Base-by-base conservation (phyloP, 2,797 vertebrate genomes). In the Simalia tracyae region DNA sequence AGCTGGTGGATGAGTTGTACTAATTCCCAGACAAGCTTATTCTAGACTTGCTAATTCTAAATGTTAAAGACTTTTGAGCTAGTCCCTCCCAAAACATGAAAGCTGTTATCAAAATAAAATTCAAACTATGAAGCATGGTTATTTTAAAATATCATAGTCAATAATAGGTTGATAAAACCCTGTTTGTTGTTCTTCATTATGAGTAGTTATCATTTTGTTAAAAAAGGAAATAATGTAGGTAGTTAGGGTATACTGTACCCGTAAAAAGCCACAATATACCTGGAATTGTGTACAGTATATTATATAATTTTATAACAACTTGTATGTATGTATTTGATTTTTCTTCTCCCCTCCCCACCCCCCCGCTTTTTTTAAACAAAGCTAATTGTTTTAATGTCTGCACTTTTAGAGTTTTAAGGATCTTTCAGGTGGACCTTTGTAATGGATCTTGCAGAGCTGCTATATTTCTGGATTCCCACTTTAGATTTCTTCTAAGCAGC, bases 11-110 rank as follows among this genome's bases (percentile, higher is more conserved):
- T 42, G 22, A 86, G 56, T 54, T 28, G 63, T n/a, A 72, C 12
- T 86, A 89, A 86, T 89, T 60, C 61, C 81, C 17, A 86, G 68
- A 86, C 59, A 92, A 86, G 28, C 36, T 92, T 31, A 31, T 89
- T 54, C 3, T 54, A 86, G 56, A 60, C 54, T 54, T 92, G 28
- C 42, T 90, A 60, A 86, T 87, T 50, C n/a, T 86, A 90, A 92
- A 89, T 24, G 26, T 61, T 90, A 61, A 31, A 36, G 61, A 36
- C 56, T 54, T 68, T 54, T 54, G 84, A 87, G 56, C n/a, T 9
- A 28, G 88, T 66, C 12, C 57, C 17, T 68, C 36, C 84, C n/a
- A 60, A 91, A 66, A 56, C 36, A 10, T 42, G 64, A 60, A 46
- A 68, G 9, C 7, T 84, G 36, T n/a, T 89, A 85, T 26, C 22